Base-by-base conservation (phyloP, 2,888 invertebrate genomes). In the Diaprepes abbreviatus region DNA sequence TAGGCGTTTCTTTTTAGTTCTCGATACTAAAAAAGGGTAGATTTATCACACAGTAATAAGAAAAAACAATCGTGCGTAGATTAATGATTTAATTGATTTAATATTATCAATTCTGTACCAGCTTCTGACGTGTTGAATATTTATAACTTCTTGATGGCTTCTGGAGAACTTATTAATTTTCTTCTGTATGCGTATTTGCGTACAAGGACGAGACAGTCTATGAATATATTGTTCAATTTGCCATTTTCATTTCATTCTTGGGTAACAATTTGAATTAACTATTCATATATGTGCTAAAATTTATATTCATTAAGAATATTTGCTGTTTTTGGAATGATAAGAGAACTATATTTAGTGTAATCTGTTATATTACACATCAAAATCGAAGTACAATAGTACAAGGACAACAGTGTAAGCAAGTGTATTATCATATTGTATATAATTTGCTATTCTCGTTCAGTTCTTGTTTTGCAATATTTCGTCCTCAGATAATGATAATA, bases 1-100 rank as follows among this genome's bases (percentile, higher is more conserved):
- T 72, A 74, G 76, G 76, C 76, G 76, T 76, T 76, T 73, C 75
- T 76, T 76, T 75, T 72, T 70, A 63, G 58, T 69, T 55, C 52
- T 52, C 21, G 45, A 66, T 63, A 58, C 48, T 69, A 74, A 74
- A 76, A 74, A 76, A 75, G 76, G 76, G 75, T 75, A 70, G 62
- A 70, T 70, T 73, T 63, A 69, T 70, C 75, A 71, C 62, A 76
- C 76, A 76, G n/a, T 17, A 24, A 24, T 19, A n/a, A n/a, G n/a
- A n/a, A n/a, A n/a, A n/a, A n/a, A n/a, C n/a, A n/a, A n/a, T 38
- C 38, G 38, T 43, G 19, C 17, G 40, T 43, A 10, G 10, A 43
- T 19, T 43, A 17, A 19, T 10, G 6, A 7, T 1, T 43, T 19
- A 43, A 43, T 43, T 43, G 40, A 19, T 9, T 43, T 43, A 1